Base-by-base conservation (phyloP, 2,797 vertebrate genomes). In the Artibeus jamaicensis region DNA sequence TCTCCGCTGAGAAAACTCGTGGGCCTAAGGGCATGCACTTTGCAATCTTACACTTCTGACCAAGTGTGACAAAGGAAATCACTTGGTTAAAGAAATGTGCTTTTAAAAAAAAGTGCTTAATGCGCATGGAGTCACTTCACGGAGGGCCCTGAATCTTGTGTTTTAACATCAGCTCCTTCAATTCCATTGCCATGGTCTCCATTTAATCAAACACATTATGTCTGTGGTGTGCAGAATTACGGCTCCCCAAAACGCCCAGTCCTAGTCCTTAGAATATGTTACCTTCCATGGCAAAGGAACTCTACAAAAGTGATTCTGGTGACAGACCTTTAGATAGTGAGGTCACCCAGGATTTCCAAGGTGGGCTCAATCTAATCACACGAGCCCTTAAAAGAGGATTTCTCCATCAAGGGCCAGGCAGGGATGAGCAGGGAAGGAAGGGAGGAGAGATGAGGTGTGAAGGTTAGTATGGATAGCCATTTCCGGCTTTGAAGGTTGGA, bases 51-150 rank as follows among this genome's bases (percentile, higher is more conserved):
- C 1, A 29, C 71, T 70, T n/a, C 73, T 82, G 85, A 87, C 74
- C 67, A 53, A 4, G 21, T 73, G 37, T 94, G 53, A 86, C 84
- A 86, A 62, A 19, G 73, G 39, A 89, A 82, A 86, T 39, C 42
- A 50, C 26, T 93, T 81, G 59, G 84, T 93, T 86, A 93, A 81
- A 76, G 34, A 87, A 84, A 96, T 50, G 19, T 62, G 48, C 24
- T 86, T 86, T 93, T 83, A 93, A 74, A 76, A 39, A 87, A 84
- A 96, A 50, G 19, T 62, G 55, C 24, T 86, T 89, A 94, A 55
- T 91, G 39, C 70, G 62, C 53, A 18, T 67, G 70, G 29, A 73
- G 22, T 90, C 1, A 24, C 37, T 59, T 89, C 24, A 9, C 7
- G 7, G 65, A 94, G 26, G 83, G 26, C 55, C 37, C 12, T 70